phyloP scores from a whole-genome alignment of 2,888 invertebrate genomes.

The Drosophila austrosaltans region DNA sequence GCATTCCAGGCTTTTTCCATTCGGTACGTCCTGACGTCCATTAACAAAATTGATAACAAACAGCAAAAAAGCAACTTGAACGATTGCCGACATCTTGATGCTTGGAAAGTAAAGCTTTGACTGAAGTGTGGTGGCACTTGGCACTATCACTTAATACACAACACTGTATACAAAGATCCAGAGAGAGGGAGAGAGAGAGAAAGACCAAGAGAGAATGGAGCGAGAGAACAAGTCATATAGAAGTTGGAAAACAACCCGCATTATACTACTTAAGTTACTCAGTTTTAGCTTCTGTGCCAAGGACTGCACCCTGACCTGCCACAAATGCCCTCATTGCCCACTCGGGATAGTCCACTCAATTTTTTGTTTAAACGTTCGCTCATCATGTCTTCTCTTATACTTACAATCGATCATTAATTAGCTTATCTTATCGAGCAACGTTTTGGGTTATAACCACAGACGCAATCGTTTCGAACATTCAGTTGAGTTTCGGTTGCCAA shows the following conservation, averaged over 20 bases:
- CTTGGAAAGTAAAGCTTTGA: conserved; percentile 46
- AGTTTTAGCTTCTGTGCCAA: conserved; percentile 35
- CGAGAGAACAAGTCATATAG: neutral
- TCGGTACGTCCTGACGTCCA: conserved; percentile 15
- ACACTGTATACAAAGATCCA: conserved; percentile 15
- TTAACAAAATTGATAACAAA: conserved; percentile 40
- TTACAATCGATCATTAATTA: conserved; percentile 40
- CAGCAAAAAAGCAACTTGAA: conserved; percentile 30
- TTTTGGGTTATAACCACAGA: conserved; percentile 47
- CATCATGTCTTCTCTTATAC: conserved; percentile 24
- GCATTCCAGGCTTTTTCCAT: neutral
- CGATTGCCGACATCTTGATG: conserved; percentile 53
- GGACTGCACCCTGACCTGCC: conserved; percentile 60
- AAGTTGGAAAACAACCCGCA: conserved; percentile 28
- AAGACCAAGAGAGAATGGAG: neutral
- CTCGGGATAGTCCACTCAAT: neutral
- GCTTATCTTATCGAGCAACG: conserved; percentile 65
- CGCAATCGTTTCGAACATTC: conserved; percentile 39
- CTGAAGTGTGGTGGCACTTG: conserved; percentile 50
- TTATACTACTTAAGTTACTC: conserved; percentile 4
- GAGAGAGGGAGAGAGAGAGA: conserved; percentile 14
- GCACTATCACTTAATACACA: conserved; percentile 38
- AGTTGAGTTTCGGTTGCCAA: conserved; percentile 65
- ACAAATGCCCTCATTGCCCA: conserved; percentile 36
- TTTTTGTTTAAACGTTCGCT: neutral